Percentiles rank a stretch among this genome's conserved stretches.
These are phyloP conservation scores for Morus bassanus DNA, from an alignment of 2,797 vertebrate species.

Conservation along the genomic window DNA sequence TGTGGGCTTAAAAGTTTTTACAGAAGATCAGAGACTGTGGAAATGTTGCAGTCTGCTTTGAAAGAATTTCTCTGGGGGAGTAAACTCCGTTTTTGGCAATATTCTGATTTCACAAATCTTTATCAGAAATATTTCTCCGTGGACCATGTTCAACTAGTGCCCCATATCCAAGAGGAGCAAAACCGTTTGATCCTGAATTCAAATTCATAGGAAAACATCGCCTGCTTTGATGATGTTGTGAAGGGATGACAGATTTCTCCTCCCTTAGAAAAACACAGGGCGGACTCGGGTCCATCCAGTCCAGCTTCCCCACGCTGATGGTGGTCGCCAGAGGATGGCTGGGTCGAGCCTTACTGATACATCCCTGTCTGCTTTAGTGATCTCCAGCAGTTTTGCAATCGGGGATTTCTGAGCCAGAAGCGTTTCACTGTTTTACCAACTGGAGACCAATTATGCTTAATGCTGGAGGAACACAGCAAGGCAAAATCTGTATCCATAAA, in stretches of 20 bases:
- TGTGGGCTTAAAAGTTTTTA: slow-evolving; percentile 33
- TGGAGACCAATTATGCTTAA: neutral
- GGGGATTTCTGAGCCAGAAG: neutral
- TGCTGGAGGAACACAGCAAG: neutral
- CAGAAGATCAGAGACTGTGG: slow-evolving; percentile 8
- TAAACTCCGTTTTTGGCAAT: neutral
- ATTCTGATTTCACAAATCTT: neutral
- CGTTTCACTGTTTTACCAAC: neutral
- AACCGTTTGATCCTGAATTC: neutral
- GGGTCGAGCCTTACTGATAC: neutral
- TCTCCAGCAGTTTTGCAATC: neutral
- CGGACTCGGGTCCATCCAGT: neutral
- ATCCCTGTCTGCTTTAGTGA: neutral
- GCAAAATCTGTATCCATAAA: neutral
- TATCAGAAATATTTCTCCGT: neutral
- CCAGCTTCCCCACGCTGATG: neutral
- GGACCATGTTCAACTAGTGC: neutral
- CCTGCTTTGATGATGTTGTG: neutral
- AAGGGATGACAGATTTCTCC: neutral
- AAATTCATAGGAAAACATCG: neutral
- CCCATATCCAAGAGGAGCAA: neutral
- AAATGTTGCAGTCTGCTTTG: slow-evolving; percentile 30
- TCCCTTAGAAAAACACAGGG: neutral
- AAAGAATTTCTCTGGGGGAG: neutral
- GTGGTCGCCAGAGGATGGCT: neutral